These are phyloP conservation scores for Papilio dardanus DNA, from an alignment of 1,140 invertebrate genomes.

Conservation along the genomic window DNA sequence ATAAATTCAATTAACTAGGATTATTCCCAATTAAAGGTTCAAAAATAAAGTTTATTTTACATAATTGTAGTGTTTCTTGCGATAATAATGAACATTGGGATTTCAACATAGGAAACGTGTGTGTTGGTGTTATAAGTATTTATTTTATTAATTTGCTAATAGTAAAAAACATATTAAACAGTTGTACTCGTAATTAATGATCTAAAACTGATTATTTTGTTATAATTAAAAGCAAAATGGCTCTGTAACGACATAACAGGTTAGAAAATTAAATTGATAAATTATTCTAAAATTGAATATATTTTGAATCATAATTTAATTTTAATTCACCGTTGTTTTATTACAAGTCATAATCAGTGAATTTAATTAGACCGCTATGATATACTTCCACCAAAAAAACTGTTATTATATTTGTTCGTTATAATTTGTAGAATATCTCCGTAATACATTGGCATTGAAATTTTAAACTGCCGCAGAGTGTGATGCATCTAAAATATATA, in stretches of 20 bases:
- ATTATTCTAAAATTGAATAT: not conserved
- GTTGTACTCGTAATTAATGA: not conserved
- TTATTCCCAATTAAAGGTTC: not conserved
- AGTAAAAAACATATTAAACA: not conserved
- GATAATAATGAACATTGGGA: not conserved
- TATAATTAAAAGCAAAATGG: not conserved
- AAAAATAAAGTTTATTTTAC: not conserved
- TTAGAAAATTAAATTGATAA: not conserved
- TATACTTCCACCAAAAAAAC: not conserved
- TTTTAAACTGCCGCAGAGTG: not conserved
- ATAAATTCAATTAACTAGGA: slow-evolving; percentile 21
- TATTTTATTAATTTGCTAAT: not conserved
- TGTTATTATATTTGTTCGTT: not conserved
- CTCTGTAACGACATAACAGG: not conserved
- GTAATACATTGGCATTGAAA: not conserved
- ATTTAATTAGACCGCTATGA: not conserved
- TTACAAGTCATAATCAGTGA: not conserved
- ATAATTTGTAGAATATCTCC: not conserved
- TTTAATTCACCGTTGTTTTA: not conserved
- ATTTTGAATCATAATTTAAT: not conserved
- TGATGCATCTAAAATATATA: slow-evolving; percentile 37
- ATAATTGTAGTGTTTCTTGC: not conserved
- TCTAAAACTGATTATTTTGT: not conserved
- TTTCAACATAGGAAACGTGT: not conserved
- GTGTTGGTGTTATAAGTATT: not conserved